Percentiles rank a stretch among this genome's conserved stretches.
phyloP scores from a whole-genome alignment of 2,888 invertebrate genomes.

The Conchocele bisecta region DNA sequence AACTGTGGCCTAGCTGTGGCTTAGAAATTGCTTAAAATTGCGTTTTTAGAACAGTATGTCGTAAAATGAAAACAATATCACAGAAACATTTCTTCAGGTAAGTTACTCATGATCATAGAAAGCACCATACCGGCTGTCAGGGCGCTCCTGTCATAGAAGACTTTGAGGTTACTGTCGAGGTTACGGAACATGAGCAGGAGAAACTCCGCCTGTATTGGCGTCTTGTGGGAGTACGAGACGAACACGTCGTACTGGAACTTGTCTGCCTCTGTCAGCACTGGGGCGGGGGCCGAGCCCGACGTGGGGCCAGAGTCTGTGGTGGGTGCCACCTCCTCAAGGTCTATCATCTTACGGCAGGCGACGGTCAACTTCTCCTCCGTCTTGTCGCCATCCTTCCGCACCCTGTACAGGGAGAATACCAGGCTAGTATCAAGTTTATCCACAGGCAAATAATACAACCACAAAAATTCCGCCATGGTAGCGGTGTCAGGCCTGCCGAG shows the following conservation, averaged over 20 bases:
- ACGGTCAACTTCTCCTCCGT: conserved; percentile 49
- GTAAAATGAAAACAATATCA: neutral
- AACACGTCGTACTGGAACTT: conserved; percentile 76
- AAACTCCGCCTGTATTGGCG: conserved; percentile 64
- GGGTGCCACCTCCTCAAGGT: conserved; percentile 11
- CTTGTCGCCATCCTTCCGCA: conserved; percentile 62
- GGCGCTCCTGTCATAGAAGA: conserved; percentile 79
- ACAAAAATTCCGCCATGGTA: too few relatives aligned
- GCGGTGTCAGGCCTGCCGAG: too few relatives aligned
- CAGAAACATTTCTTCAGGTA: too few relatives aligned
- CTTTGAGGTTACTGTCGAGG: conserved; percentile 65
- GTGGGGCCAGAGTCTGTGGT: neutral
- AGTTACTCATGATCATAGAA: too few relatives aligned
- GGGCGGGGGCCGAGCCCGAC: neutral
- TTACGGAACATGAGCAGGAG: conserved; percentile 64
- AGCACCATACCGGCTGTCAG: conserved; percentile 74
- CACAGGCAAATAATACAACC: too few relatives aligned
- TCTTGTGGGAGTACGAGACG: conserved; percentile 79
- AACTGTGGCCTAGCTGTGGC: too few relatives aligned
- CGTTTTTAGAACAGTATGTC: neutral
- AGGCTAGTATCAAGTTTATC: too few relatives aligned
- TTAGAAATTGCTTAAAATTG: neutral
- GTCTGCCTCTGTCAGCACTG: neutral
- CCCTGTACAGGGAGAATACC: too few relatives aligned
- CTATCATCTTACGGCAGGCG: conserved; percentile 54